Evolutionary conservation across 2,888 invertebrate species (phyloP).

Genomic region (Ormyrus labotus): DNA sequence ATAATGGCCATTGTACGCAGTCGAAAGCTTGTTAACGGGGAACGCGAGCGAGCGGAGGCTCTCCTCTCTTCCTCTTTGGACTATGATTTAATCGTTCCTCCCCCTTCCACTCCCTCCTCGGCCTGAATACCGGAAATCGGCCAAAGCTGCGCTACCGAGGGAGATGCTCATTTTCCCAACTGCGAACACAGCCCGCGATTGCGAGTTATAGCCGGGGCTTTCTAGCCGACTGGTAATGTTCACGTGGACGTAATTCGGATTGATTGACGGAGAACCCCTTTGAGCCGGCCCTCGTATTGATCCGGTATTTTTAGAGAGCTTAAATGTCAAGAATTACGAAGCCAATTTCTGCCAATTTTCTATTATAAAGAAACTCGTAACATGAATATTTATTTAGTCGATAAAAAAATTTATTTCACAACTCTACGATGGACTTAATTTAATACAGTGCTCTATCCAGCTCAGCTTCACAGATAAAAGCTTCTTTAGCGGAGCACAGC

Average conservation of each 20-base stretch:
- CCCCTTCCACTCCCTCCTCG: neutral
- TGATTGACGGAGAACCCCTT: no score
- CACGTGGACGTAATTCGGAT: no score
- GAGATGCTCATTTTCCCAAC: constrained; percentile 6
- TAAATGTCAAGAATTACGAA: no score
- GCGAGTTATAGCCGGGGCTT: no score
- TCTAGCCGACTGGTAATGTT: no score
- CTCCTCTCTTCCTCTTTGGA: neutral
- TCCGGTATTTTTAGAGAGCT: no score
- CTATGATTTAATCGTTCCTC: constrained; percentile 43
- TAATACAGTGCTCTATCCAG: neutral
- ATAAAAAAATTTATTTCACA: no score
- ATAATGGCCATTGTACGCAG: constrained; percentile 63
- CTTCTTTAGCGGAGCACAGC: constrained; percentile 12
- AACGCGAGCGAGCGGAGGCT: constrained; percentile 55
- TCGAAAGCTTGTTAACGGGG: constrained; percentile 62
- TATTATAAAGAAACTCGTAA: no score
- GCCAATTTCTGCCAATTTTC: no score
- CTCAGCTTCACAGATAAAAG: constrained; percentile 45
- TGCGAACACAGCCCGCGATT: neutral
- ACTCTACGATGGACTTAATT: no score
- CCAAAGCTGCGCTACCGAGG: neutral
- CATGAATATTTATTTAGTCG: no score
- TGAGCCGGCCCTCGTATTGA: no score
- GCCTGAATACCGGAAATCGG: constrained; percentile 57